A percentile compares a stretch with the other conserved stretches of the same genome.
These are phyloP conservation scores for Craniophora ligustri DNA, from an alignment of 2,888 invertebrate species.

Conservation along the genomic window DNA sequence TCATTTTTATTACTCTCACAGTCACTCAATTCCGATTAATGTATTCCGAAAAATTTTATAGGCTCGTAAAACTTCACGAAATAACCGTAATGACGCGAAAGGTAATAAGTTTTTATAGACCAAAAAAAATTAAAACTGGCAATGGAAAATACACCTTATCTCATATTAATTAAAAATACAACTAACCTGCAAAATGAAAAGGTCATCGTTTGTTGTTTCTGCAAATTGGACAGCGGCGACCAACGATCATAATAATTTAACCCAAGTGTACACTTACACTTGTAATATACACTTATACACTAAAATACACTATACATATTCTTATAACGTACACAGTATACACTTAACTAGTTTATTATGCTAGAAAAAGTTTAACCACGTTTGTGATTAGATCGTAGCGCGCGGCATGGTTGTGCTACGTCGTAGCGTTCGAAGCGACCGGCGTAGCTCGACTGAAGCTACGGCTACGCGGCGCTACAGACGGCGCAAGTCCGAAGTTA, in stretches of 20 bases:
- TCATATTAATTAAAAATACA: slow-evolving; percentile 78
- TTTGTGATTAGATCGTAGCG: slow-evolving; percentile 61
- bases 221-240: slow-evolving; percentile 68
- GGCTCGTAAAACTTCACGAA: slow-evolving; percentile 45
- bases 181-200: slow-evolving; percentile 82
- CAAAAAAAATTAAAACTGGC: slow-evolving; percentile 24
- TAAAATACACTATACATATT: slow-evolving; percentile 58
- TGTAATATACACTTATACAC: slow-evolving; percentile 59
- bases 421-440: slow-evolving; percentile 72
- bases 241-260: slow-evolving; percentile 64
- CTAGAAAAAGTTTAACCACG: slow-evolving; percentile 59
- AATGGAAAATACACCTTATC: slow-evolving; percentile 50
- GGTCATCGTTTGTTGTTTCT: slow-evolving; percentile 79
- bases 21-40: slow-evolving; percentile 39
- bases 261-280: slow-evolving; percentile 65
- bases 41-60: slow-evolving; percentile 34
- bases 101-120: slow-evolving; percentile 49
- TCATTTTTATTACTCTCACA: slow-evolving; percentile 35
- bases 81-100: slow-evolving; percentile 28
- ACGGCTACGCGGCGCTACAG: slow-evolving; percentile 64
- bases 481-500: slow-evolving; percentile 75
- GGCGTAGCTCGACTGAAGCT: slow-evolving; percentile 76
- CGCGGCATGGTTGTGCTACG: slow-evolving; percentile 60
- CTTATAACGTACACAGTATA: slow-evolving; percentile 51
- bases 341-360: slow-evolving; percentile 49